A percentile compares a stretch with the other conserved stretches of the same genome.
Conservation (phyloP, 2,888 invertebrate species). For the Pristionchus japonicus region DNA sequence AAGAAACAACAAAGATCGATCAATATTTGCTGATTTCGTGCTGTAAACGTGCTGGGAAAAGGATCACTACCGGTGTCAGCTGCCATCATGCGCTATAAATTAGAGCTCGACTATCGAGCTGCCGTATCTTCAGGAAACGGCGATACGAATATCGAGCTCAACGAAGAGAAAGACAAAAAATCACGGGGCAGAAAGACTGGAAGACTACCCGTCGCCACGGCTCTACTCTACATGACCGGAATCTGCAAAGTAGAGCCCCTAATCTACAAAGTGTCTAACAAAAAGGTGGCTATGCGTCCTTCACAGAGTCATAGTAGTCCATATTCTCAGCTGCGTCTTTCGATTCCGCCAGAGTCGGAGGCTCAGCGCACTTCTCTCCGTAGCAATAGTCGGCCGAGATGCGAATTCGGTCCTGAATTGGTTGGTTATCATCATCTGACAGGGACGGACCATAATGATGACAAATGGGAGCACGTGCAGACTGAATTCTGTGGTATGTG, state of each 20-base stretch:
- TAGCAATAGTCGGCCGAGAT: constrained; percentile 73
- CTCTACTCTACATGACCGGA: too few relatives aligned
- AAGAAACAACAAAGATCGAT: background rate
- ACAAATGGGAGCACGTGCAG: too few relatives aligned
- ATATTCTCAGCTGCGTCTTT: constrained; percentile 62
- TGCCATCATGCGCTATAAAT: background rate
- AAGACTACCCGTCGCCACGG: background rate
- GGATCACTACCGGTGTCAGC: background rate
- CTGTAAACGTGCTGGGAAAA: background rate
- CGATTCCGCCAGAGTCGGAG: constrained; percentile 55
- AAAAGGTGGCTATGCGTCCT: constrained; percentile 48
- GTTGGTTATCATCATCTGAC: background rate
- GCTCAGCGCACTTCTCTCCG: constrained; percentile 62
- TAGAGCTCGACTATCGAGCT: too few relatives aligned
- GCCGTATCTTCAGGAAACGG: too few relatives aligned
- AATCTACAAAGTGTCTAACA: background rate
- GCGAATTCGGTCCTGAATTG: constrained; percentile 54
- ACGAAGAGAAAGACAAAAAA: background rate
- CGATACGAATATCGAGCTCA: too few relatives aligned
- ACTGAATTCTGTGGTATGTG: too few relatives aligned
- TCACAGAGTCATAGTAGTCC: constrained; percentile 72
- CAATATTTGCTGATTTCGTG: background rate
- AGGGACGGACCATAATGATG: too few relatives aligned
- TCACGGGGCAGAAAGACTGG: background rate
- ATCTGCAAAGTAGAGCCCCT: too few relatives aligned